These are phyloP conservation scores for fruit fly (Drosophila melanogaster) DNA, from an alignment of 1,140 invertebrate genomes.

Conservation along the genomic window Release_6_plus_ISO1_MT NC_004354.4:5605501-5606000, in stretches of 20 bases:
- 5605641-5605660: constrained; percentile 62
- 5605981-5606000: too few species aligned
- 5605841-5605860: constrained; percentile 55
- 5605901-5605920: neutral
- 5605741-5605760: constrained; percentile 39
- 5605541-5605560: constrained; percentile 42
- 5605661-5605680: constrained; percentile 74
- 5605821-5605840: constrained; percentile 27
- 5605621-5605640: constrained; percentile 39
- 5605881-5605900: neutral
- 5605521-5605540: constrained; percentile 38
- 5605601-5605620: constrained; percentile 74
- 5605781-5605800: neutral
- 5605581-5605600: constrained; percentile 78
- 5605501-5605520: constrained; percentile 24
- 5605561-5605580: constrained; percentile 66
- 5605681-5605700: constrained; percentile 72
- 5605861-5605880: constrained; percentile 49
- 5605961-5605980: neutral
- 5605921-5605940: neutral
- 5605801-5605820: neutral
- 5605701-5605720: constrained; percentile 62
- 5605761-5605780: constrained; percentile 4
- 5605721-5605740: constrained; percentile 65
- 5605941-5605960: neutral